Percentiles rank a stretch among this genome's conserved stretches.
phyloP scores from a whole-genome alignment of 2,113 vertebrate species.

The Bolborhynchus lineola region DNA sequence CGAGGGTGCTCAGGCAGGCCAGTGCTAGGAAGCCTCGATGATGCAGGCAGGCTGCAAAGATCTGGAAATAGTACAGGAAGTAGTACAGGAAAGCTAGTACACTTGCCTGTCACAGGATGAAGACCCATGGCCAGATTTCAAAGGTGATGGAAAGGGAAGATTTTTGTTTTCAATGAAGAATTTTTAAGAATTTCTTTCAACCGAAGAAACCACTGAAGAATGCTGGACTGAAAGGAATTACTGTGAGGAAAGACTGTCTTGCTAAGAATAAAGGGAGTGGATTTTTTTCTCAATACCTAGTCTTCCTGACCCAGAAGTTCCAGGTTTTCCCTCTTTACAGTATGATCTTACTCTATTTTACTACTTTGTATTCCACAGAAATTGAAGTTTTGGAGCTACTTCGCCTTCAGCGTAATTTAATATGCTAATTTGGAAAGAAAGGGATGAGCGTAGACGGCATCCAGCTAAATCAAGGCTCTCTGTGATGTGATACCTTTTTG shows the following conservation, averaged over 20 bases:
- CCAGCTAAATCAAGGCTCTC: neutral
- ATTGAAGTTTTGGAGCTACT: neutral
- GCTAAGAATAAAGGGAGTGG: neutral
- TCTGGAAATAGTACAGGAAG: neutral
- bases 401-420: neutral
- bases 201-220: neutral
- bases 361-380: neutral
- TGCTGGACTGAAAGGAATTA: neutral
- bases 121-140: neutral
- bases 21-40: neutral
- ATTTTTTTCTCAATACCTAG: neutral
- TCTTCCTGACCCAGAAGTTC: neutral
- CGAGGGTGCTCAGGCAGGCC: fast-evolving
- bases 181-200: neutral
- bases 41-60: neutral
- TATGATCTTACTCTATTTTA: neutral
- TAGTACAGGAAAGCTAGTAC: neutral
- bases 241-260: neutral
- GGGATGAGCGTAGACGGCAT: neutral
- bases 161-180: neutral
- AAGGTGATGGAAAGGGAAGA: neutral
- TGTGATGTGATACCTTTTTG: neutral
- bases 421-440: neutral
- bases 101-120: neutral
- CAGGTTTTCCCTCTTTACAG: neutral